Evolutionary conservation across 2,113 vertebrate genomes (phyloP), one percentile per base, ranked within the genome.

Genomic region (Scopus umbretta): DNA sequence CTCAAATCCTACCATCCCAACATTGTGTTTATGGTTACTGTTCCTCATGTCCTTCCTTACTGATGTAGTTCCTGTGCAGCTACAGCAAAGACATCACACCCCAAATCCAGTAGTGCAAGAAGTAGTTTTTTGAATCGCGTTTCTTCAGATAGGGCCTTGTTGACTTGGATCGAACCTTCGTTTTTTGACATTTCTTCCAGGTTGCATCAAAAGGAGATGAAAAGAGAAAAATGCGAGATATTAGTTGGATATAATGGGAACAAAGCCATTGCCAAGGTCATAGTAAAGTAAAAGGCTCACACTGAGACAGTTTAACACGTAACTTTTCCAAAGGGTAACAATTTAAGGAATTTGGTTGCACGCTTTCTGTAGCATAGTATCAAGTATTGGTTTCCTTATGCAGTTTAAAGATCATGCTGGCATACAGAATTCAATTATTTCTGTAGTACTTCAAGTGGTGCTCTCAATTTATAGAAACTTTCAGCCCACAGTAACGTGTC

Each of bases 141-240:
- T 72, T 88, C 96, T 94, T 99, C 99, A 99, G 98, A 99, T 99
- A 97, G 99, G 99, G 80, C 98, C 99, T 94, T 98, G 99, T 95
- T 98, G 98, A 89, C 97, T 99, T 91, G 99, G 99, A 96, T 99
- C 99, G 20, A 99, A 99, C 86, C 99, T 98, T 97, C 99, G 98
- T 98, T 99, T 99, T 98, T 99, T 99, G 98, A 99, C 99, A 98
- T 99, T 99, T 99, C 99, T 99, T 99, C 98, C 98, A 97, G 95
- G 84, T 97, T 79, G 72, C 95, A 96, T 95, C 95, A 97, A 92
- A 95, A 95, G 94, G 94, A 97, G 97, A 88, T n/a, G 86, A 94
- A 98, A 97, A 98, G 91, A 97, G 65, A 72, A 87, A 93, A 97
- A 96, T 89, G 96, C 96, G 97, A 97, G 96, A 95, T 38, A 81